phyloP scores from a whole-genome alignment of 2,797 vertebrate genomes.

The Tenualosa ilisha region DNA sequence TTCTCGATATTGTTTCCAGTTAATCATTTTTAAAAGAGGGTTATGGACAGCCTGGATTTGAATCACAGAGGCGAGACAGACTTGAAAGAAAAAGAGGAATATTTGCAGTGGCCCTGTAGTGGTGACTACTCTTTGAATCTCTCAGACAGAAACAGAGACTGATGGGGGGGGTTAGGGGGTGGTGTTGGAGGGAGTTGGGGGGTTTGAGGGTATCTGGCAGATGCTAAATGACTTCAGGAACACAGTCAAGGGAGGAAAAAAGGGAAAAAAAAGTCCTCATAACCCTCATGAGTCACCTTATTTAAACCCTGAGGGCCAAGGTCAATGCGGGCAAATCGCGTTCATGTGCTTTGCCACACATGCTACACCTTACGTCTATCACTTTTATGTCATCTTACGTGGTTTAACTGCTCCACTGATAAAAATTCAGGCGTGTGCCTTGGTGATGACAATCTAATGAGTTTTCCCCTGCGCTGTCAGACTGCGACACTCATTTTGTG shows the following conservation, averaged over 20 bases:
- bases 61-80: constrained; percentile 36
- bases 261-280: neutral
- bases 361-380: neutral
- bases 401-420: neutral
- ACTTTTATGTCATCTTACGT: neutral
- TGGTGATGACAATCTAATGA: neutral
- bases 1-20: constrained; percentile 29
- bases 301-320: neutral
- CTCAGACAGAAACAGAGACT: neutral
- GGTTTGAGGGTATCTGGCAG: neutral
- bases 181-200: neutral
- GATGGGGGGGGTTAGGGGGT: neutral
- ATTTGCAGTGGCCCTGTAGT: constrained; percentile 26
- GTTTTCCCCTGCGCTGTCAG: neutral
- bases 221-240: neutral
- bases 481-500: neutral
- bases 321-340: neutral
- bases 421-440: neutral
- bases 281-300: neutral
- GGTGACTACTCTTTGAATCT: neutral
- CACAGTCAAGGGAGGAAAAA: neutral
- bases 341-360: neutral
- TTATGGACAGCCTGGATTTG: constrained; percentile 47
- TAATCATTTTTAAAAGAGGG: constrained; percentile 39
- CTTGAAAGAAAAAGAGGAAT: constrained; percentile 33